A percentile compares a stretch with the other conserved stretches of the same genome.
Evolutionary conservation across 2,888 invertebrate genomes (phyloP).

Genomic region (Papilio elwesi): DNA sequence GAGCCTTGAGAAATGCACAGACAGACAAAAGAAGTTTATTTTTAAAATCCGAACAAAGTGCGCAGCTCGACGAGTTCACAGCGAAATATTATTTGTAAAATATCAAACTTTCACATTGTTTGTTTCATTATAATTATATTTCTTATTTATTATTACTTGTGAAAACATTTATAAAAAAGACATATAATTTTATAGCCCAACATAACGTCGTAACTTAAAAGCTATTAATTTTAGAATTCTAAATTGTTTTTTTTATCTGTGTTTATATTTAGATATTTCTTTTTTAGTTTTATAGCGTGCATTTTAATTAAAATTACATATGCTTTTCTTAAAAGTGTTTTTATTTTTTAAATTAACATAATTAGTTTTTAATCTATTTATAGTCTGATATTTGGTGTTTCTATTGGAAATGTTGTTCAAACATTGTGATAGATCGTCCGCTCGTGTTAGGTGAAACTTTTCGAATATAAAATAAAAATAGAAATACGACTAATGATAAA

Average conservation of each 20-base stretch:
- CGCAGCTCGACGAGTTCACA: conserved; percentile 1
- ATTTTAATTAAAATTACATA: conserved; percentile 7
- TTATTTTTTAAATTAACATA: conserved; percentile 16
- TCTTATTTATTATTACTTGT: background rate
- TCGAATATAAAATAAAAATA: conserved; percentile 11
- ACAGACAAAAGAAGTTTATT: conserved; percentile 67
- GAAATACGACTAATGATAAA: conserved; percentile 6
- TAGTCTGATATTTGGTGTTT: background rate
- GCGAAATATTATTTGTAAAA: background rate
- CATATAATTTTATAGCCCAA: conserved; percentile 2
- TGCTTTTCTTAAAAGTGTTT: background rate
- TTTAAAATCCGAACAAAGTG: conserved; percentile 56
- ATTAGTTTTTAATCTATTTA: conserved; percentile 17
- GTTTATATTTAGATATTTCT: background rate
- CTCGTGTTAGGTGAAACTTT: conserved; percentile 12
- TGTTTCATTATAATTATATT: too few relatives aligned
- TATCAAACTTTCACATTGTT: conserved; percentile 35
- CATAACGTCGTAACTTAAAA: background rate
- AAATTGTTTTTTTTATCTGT: background rate
- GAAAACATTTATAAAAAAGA: background rate
- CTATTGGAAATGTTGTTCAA: conserved; percentile 10
- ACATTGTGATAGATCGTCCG: background rate
- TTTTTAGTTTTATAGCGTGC: background rate
- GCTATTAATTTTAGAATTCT: background rate
- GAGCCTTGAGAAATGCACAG: conserved; percentile 48